These are phyloP conservation scores for Callinectes sapidus DNA, from an alignment of 2,888 invertebrate genomes.

Conservation along the genomic window DNA sequence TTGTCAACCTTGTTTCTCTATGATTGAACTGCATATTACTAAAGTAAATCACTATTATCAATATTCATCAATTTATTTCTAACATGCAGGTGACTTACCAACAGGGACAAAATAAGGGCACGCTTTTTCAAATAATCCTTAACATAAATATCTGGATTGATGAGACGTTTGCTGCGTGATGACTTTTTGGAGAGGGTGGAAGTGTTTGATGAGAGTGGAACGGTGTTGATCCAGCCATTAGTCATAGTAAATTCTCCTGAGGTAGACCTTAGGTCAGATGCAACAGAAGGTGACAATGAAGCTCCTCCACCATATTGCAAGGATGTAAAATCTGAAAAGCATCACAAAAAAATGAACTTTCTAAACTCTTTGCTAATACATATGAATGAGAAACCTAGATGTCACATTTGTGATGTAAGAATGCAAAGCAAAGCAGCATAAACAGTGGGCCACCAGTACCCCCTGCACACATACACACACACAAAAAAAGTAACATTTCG, in stretches of 20 bases:
- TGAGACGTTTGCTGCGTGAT: constrained; percentile 78
- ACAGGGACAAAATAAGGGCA: constrained; percentile 92
- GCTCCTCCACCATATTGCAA: constrained; percentile 74
- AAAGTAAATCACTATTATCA: neutral
- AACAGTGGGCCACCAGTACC: no score
- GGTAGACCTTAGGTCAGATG: constrained; percentile 74
- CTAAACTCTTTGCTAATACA: neutral
- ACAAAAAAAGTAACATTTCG: no score
- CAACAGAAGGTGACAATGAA: constrained; percentile 73
- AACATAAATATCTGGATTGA: constrained; percentile 86
- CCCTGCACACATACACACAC: no score
- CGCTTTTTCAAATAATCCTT: constrained; percentile 96
- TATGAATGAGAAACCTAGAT: neutral
- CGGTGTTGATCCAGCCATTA: constrained; percentile 95
- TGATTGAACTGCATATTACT: neutral
- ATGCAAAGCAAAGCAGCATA: neutral
- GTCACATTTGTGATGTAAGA: neutral
- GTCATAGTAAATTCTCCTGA: constrained; percentile 74
- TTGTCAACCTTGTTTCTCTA: neutral
- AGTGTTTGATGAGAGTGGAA: constrained; percentile 84
- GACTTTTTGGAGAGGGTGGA: constrained; percentile 85
- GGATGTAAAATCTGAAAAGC: constrained; percentile 76
- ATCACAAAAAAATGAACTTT: constrained; percentile 41
- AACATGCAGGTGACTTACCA: constrained; percentile 79
- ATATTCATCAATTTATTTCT: neutral